Percentiles rank a stretch among this genome's conserved stretches.
Evolutionary conservation across 2,888 invertebrate genomes (phyloP).

Genomic region (Chesias legatella): DNA sequence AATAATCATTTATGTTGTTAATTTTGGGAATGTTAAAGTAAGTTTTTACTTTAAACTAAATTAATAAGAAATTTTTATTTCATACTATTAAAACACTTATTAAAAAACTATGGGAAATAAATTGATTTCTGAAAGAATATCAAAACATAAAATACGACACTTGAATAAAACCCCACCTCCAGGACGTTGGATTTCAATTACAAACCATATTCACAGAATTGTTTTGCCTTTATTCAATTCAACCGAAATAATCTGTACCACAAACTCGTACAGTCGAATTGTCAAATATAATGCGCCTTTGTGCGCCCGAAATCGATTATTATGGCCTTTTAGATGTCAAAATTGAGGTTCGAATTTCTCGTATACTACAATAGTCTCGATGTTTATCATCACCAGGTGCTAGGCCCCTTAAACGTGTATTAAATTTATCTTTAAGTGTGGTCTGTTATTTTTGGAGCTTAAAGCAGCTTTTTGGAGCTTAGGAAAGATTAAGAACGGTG

Average conservation of each 20-base stretch:
- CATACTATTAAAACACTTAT: background rate
- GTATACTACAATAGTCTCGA: constrained; percentile 75
- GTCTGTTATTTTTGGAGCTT: constrained; percentile 29
- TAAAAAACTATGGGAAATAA: constrained; percentile 13
- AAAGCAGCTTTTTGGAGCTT: constrained; percentile 15
- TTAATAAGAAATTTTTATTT: too few relatives aligned
- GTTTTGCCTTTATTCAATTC: constrained; percentile 79
- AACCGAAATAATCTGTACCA: constrained; percentile 79
- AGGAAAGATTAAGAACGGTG: constrained; percentile 2
- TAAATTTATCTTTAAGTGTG: constrained; percentile 38
- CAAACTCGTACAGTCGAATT: constrained; percentile 78
- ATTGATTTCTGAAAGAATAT: constrained; percentile 13
- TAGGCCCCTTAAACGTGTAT: constrained; percentile 65
- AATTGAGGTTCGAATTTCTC: constrained; percentile 78
- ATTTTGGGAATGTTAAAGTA: too few relatives aligned
- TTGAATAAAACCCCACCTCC: constrained; percentile 54
- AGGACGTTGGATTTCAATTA: constrained; percentile 73
- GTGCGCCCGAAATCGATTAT: constrained; percentile 76
- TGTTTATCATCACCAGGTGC: constrained; percentile 76
- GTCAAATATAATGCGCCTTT: constrained; percentile 76
- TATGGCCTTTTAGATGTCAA: constrained; percentile 80
- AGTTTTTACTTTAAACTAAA: too few relatives aligned
- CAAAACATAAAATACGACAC: constrained; percentile 31
- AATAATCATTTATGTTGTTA: too few relatives aligned
- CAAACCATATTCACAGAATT: constrained; percentile 67